These are phyloP conservation scores for Heliconius ismenius DNA, from an alignment of 2,888 invertebrate genomes.

Conservation along the genomic window DNA sequence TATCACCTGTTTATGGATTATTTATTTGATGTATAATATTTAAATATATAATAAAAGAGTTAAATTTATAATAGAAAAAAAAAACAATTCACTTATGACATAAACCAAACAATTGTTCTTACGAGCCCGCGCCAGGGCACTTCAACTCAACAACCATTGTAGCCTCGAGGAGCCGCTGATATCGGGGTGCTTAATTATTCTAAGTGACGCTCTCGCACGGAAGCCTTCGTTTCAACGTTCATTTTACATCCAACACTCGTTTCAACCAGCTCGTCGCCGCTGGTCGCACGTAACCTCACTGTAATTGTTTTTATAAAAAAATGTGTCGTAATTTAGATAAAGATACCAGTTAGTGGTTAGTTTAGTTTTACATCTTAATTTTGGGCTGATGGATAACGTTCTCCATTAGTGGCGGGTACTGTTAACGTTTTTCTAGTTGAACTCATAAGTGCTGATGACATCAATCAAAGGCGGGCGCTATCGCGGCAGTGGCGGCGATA, in stretches of 20 bases:
- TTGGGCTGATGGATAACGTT: slow-evolving; percentile 71
- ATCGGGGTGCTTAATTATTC: slow-evolving; percentile 64
- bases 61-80: not conserved
- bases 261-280: slow-evolving; percentile 49
- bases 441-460: slow-evolving; percentile 68
- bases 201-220: slow-evolving; percentile 50
- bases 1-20: too few species aligned
- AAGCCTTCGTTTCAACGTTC: slow-evolving; percentile 41
- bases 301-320: slow-evolving; percentile 65
- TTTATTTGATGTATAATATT: not conserved
- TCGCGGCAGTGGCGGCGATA: slow-evolving; percentile 70
- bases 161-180: slow-evolving; percentile 54
- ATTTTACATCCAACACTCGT: slow-evolving; percentile 46
- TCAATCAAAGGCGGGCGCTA: slow-evolving; percentile 66
- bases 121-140: slow-evolving; percentile 61
- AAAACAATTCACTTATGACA: slow-evolving; percentile 40
- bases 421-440: slow-evolving; percentile 67
- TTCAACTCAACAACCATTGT: slow-evolving; percentile 70
- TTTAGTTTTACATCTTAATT: slow-evolving; percentile 61
- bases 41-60: not conserved
- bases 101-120: slow-evolving; percentile 52
- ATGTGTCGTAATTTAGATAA: slow-evolving; percentile 63
- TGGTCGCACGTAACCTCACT: slow-evolving; percentile 43
- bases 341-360: slow-evolving; percentile 51
- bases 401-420: slow-evolving; percentile 70